Conservation (phyloP, 35 echinoderm and acorn worm species). For the Stichopus chloronotus region DNA sequence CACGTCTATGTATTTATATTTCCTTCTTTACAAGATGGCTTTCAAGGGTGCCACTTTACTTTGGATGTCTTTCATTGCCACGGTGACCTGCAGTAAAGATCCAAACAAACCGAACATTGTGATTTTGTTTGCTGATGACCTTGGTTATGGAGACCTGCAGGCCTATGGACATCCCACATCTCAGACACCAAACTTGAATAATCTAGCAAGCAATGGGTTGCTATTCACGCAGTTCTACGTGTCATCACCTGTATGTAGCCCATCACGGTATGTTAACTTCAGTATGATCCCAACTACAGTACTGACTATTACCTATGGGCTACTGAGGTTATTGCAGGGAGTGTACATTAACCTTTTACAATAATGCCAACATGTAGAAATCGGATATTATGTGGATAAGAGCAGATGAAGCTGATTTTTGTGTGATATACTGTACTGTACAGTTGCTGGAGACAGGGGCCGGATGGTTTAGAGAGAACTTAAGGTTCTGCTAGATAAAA, state of each 20-base stretch:
- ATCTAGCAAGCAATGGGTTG: constrained; percentile 59
- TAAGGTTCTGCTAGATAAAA: too few species aligned
- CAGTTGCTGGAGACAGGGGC: too few species aligned
- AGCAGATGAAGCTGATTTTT: too few species aligned
- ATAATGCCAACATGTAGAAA: too few species aligned
- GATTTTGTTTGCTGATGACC: constrained; percentile 74
- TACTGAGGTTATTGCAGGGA: too few species aligned
- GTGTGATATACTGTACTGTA: too few species aligned
- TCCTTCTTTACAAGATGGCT: neutral
- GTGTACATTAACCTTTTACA: too few species aligned
- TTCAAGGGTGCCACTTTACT: neutral
- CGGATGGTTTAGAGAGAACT: too few species aligned
- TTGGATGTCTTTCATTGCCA: neutral
- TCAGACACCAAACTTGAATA: constrained; percentile 58
- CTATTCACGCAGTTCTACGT: constrained; percentile 79
- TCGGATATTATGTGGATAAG: too few species aligned
- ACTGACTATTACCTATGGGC: too few species aligned
- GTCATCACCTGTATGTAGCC: constrained; percentile 64
- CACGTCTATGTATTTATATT: too few species aligned
- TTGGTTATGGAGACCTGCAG: constrained; percentile 73
- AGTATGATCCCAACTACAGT: neutral
- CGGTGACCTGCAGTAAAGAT: constrained; percentile 1
- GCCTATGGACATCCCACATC: constrained; percentile 81
- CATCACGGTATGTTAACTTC: constrained; percentile 63
- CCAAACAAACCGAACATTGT: constrained; percentile 70